Percentiles rank a stretch among this genome's conserved stretches.
Conservation (phyloP, 2,797 vertebrate genomes). For the Ptychadena robeensis region DNA sequence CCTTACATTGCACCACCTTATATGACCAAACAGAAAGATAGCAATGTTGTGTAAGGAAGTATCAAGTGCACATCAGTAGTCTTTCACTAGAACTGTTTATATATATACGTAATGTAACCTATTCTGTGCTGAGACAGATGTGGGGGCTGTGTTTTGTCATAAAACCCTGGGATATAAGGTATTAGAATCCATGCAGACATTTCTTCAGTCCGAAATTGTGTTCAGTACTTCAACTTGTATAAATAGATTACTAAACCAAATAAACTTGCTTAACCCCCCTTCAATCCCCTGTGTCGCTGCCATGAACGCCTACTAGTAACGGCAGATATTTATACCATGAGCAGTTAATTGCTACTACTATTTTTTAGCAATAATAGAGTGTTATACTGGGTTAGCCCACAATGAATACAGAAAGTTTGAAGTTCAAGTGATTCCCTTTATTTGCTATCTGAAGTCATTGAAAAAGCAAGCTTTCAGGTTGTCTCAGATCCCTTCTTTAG, state of each 20-base stretch:
- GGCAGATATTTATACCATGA: too few species aligned
- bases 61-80: constrained; percentile 9
- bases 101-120: not conserved
- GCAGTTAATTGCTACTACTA: too few species aligned
- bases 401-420: too few species aligned
- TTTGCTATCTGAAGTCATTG: too few species aligned
- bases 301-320: not conserved
- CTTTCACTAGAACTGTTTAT: not conserved
- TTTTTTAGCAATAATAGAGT: too few species aligned
- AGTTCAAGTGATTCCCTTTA: too few species aligned
- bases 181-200: not conserved
- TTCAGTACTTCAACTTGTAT: not conserved
- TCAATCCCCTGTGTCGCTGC: not conserved
- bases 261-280: not conserved
- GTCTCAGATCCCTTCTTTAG: too few species aligned
- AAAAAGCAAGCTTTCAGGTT: too few species aligned
- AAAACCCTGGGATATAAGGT: not conserved
- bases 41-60: constrained; percentile 1
- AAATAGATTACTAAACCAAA: not conserved
- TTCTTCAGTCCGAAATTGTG: not conserved
- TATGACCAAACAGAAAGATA: not conserved
- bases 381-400: too few species aligned
- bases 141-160: not conserved
- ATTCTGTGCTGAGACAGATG: not conserved
- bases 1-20: not conserved